A percentile compares a stretch with the other conserved stretches of the same genome.
Conservation (phyloP, 2,888 invertebrate species). For the Oasisia sp. region DNA sequence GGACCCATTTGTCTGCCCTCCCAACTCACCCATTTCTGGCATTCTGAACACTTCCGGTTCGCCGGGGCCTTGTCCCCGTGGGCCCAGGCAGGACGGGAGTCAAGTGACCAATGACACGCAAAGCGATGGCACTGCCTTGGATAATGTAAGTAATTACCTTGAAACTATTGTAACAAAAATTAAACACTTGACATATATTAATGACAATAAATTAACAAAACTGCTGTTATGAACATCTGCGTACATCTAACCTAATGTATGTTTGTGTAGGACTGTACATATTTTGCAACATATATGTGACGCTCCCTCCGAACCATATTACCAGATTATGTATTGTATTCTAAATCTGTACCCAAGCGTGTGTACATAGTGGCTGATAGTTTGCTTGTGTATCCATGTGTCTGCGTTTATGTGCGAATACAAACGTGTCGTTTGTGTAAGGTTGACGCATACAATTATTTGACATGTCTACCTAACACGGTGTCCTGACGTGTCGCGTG, state of each 20-base stretch:
- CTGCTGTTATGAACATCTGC: not conserved
- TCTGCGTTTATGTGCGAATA: not conserved
- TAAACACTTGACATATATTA: not conserved
- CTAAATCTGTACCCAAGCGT: not conserved
- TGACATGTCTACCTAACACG: not conserved
- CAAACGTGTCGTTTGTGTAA: not conserved
- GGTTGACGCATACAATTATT: not conserved
- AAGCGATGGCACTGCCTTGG: not conserved
- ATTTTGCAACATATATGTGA: too few relatives aligned
- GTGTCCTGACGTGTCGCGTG: not conserved
- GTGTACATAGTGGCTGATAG: not conserved
- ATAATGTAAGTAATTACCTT: not conserved
- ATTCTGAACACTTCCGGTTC: conserved; percentile 8
- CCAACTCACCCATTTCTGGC: not conserved
- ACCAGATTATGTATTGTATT: not conserved
- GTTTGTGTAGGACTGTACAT: not conserved
- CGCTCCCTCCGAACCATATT: too few relatives aligned
- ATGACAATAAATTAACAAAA: not conserved
- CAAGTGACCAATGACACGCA: not conserved
- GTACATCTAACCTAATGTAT: not conserved
- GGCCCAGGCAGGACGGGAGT: not conserved
- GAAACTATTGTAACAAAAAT: not conserved
- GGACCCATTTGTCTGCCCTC: not conserved
- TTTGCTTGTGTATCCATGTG: not conserved
- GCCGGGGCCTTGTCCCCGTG: not conserved